Conservation (phyloP, 2,113 vertebrate genomes). For the Salvelinus alpinus region DNA sequence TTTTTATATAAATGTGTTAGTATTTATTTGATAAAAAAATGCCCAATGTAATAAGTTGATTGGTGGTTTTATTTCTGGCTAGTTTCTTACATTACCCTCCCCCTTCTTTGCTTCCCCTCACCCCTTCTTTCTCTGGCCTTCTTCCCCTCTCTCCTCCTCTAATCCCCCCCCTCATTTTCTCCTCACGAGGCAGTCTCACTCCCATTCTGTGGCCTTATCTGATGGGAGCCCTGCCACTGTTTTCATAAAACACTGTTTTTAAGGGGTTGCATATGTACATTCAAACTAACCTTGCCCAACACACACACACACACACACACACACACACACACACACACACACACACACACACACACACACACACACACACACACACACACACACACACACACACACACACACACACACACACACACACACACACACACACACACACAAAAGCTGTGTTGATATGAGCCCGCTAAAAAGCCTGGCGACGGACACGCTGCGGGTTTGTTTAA, state of each 20-base stretch:
- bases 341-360: too few relatives aligned
- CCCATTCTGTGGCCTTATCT: slow-evolving; percentile 71
- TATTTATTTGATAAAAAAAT: slow-evolving; percentile 33
- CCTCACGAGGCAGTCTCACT: slow-evolving; percentile 51
- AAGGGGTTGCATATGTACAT: slow-evolving; percentile 78
- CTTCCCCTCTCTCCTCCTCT: slow-evolving; percentile 29
- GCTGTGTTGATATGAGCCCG: slow-evolving; percentile 48
- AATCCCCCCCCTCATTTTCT: slow-evolving; percentile 7
- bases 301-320: slow-evolving; percentile 2
- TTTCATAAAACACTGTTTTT: slow-evolving; percentile 78
- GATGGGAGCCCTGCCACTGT: slow-evolving; percentile 77
- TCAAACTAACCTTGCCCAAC: slow-evolving; percentile 56
- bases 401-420: too few relatives aligned
- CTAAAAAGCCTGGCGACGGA: slow-evolving; percentile 44
- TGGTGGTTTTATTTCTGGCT: slow-evolving; percentile 35
- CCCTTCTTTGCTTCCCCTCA: slow-evolving; percentile 33
- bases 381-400: too few relatives aligned
- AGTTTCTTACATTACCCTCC: slow-evolving; percentile 51
- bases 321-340: too few relatives aligned
- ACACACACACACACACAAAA: not conserved
- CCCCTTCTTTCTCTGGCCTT: slow-evolving; percentile 16
- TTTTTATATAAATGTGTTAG: slow-evolving; percentile 1
- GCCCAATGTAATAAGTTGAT: slow-evolving; percentile 13
- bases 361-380: too few relatives aligned
- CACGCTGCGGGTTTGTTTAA: slow-evolving; percentile 52